These are phyloP conservation scores for Geotrypetes seraphini DNA, from an alignment of 2,797 vertebrate genomes.

Conservation along the genomic window DNA sequence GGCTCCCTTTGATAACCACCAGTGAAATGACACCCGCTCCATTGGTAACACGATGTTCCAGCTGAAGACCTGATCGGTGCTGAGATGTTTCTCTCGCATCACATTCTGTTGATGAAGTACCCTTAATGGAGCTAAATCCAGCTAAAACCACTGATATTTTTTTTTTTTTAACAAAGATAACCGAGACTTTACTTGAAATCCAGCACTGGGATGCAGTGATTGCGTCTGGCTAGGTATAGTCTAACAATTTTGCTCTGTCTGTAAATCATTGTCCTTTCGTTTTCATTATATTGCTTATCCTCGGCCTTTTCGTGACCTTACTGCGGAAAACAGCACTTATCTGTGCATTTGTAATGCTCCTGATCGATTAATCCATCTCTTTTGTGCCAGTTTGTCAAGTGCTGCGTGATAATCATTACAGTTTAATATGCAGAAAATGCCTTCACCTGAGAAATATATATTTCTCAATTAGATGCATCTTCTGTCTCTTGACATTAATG, in stretches of 20 bases:
- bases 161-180: too few species aligned
- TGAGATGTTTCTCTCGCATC: background rate
- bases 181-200: constrained; percentile 30
- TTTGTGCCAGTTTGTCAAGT: constrained; percentile 9
- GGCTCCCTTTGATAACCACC: too few species aligned
- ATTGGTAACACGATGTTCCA: too few species aligned
- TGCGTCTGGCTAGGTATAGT: constrained; percentile 10
- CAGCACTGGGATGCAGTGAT: constrained; percentile 24
- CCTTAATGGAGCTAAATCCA: constrained; percentile 1
- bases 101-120: background rate
- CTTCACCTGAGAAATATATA: background rate
- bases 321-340: constrained; percentile 9
- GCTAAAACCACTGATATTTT: too few species aligned
- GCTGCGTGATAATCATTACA: background rate
- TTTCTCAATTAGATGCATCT: background rate
- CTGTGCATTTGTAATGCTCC: too few species aligned
- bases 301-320: constrained; percentile 17
- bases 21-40: too few species aligned
- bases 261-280: constrained; percentile 16
- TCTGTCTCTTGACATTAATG: too few species aligned
- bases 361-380: background rate
- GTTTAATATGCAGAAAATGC: background rate
- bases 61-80: too few species aligned
- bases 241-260: constrained; percentile 13
- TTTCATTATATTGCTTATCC: constrained; percentile 4